These are phyloP conservation scores for Nemapogon koenigi DNA, from an alignment of 2,888 invertebrate species.

Conservation along the genomic window DNA sequence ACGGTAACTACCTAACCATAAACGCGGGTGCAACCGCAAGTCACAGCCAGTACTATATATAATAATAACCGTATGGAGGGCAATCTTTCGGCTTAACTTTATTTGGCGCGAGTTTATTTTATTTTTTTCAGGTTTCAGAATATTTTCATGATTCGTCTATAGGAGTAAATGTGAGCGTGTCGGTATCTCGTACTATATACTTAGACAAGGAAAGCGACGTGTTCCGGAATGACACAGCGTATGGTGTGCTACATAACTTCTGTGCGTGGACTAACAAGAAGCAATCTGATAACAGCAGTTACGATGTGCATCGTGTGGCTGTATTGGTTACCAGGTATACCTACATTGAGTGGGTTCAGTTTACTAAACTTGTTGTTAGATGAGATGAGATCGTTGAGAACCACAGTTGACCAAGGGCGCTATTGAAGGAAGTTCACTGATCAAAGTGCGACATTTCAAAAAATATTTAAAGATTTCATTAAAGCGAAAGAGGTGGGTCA, in stretches of 20 bases:
- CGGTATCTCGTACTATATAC: constrained; percentile 1
- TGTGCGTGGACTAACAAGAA: constrained; percentile 2
- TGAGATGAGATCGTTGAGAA: no score
- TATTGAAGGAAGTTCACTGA: no score
- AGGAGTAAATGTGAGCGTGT: not conserved
- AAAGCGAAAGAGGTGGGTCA: no score
- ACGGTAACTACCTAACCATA: no score
- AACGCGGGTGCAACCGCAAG: no score
- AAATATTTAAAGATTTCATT: no score
- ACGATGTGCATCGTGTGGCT: constrained; percentile 4
- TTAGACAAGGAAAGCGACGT: not conserved
- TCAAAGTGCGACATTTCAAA: no score
- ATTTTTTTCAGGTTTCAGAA: constrained; percentile 4
- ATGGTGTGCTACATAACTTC: constrained; percentile 1
- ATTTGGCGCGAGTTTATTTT: not conserved
- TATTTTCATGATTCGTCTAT: not conserved
- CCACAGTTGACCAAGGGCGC: no score
- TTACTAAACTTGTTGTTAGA: no score
- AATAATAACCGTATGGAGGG: no score
- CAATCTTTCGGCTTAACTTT: not conserved
- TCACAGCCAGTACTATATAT: no score
- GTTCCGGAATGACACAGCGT: not conserved
- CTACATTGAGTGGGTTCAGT: no score
- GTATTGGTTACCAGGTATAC: constrained; percentile 5
- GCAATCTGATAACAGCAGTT: not conserved